A percentile compares a stretch with the other conserved stretches of the same genome.
Conservation (phyloP, 2,888 invertebrate species). For the Alloscopus bannaensis region DNA sequence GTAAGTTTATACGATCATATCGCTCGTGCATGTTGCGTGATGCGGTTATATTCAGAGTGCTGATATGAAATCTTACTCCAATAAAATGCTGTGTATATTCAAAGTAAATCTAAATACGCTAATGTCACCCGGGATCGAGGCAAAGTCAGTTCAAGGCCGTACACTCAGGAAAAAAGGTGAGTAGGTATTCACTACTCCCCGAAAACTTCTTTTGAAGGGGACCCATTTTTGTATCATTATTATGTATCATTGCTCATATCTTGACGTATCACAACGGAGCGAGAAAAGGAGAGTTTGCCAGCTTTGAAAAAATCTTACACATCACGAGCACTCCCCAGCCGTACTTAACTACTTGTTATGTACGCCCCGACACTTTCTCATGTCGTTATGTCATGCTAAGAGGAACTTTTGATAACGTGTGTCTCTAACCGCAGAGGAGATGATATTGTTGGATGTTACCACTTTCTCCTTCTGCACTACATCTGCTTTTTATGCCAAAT, state of each 20-base stretch:
- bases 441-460: conserved; percentile 19
- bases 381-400: conserved; percentile 50
- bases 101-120: too few relatives aligned
- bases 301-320: conserved; percentile 12
- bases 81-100: too few relatives aligned
- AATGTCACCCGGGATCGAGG: too few relatives aligned
- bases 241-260: conserved; percentile 60
- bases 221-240: conserved; percentile 53
- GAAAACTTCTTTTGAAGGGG: too few relatives aligned
- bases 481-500: conserved; percentile 10
- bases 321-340: conserved; percentile 19
- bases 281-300: conserved; percentile 5
- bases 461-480: conserved; percentile 19
- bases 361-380: conserved; percentile 56
- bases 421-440: conserved; percentile 40
- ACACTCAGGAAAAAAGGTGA: too few relatives aligned
- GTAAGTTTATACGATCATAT: too few relatives aligned
- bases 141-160: too few relatives aligned
- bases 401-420: conserved; percentile 20
- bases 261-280: conserved; percentile 47
- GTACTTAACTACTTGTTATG: conserved; percentile 56
- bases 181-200: too few relatives aligned
- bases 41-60: too few relatives aligned
- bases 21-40: too few relatives aligned
- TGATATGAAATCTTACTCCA: too few relatives aligned